phyloP scores from a whole-genome alignment of 2,113 vertebrate species.

The Lanius collurio region DNA sequence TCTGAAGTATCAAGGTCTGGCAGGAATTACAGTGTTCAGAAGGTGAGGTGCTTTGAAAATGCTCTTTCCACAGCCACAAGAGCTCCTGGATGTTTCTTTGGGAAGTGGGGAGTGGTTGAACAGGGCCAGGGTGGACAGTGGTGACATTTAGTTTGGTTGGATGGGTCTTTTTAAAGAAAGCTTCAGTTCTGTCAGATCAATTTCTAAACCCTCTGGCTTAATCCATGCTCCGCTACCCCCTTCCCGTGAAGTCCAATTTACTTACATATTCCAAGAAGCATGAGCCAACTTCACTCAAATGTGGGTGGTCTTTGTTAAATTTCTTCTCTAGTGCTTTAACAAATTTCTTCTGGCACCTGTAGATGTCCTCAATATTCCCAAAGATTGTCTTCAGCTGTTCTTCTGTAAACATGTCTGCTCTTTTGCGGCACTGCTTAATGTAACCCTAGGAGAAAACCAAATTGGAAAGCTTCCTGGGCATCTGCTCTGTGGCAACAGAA shows the following conservation, averaged over 20 bases:
- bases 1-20: background rate
- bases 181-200: background rate
- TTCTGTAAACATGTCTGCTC: constrained; percentile 93
- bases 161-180: background rate
- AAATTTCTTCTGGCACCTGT: constrained; percentile 92
- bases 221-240: background rate
- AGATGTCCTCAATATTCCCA: constrained; percentile 93
- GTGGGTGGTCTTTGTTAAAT: constrained; percentile 89
- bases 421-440: constrained; percentile 92
- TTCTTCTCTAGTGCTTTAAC: constrained; percentile 89
- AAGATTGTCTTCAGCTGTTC: constrained; percentile 94
- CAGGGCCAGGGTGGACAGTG: rapidly evolving
- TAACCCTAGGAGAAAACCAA: constrained; percentile 81
- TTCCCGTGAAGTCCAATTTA: background rate
- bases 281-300: constrained; percentile 92
- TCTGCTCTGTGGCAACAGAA: background rate
- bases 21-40: background rate
- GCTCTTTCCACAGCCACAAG: background rate
- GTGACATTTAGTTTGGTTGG: background rate
- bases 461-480: background rate
- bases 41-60: background rate
- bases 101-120: background rate
- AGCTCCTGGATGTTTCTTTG: background rate
- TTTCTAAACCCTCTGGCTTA: background rate
- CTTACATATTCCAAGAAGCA: constrained; percentile 96